These are phyloP conservation scores for Mesoligia furuncula DNA, from an alignment of 2,888 invertebrate genomes.

Conservation along the genomic window DNA sequence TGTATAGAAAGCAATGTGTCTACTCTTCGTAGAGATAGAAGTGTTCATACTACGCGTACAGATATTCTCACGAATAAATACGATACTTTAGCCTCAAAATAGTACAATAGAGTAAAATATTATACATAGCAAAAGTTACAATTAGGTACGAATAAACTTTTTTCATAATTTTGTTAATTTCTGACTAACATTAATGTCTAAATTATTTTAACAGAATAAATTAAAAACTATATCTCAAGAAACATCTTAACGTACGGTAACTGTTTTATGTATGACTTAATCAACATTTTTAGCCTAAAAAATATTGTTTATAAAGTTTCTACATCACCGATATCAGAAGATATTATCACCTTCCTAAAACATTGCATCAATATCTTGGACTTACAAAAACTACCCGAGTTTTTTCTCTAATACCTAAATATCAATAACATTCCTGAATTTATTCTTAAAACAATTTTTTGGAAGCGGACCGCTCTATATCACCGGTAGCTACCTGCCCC, in stretches of 20 bases:
- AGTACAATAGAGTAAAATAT: slow-evolving; percentile 35
- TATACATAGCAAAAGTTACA: slow-evolving; percentile 28
- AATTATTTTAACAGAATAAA: slow-evolving; percentile 5
- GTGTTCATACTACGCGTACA: no score
- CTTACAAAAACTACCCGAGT: slow-evolving; percentile 6
- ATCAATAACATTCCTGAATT: slow-evolving; percentile 7
- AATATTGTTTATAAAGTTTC: not conserved
- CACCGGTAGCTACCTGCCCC: slow-evolving; percentile 20
- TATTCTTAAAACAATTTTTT: slow-evolving; percentile 15
- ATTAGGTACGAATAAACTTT: slow-evolving; percentile 7
- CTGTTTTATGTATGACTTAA: slow-evolving; percentile 21
- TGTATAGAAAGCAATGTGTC: no score
- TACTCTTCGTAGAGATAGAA: no score
- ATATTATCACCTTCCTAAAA: not conserved
- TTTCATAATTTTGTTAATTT: slow-evolving; percentile 21
- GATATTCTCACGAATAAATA: slow-evolving; percentile 33
- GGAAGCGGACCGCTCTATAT: not conserved
- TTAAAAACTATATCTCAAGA: slow-evolving; percentile 5
- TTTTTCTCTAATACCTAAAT: slow-evolving; percentile 2
- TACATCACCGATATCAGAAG: not conserved
- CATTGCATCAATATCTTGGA: not conserved
- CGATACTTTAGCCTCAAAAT: slow-evolving; percentile 9
- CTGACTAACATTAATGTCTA: slow-evolving; percentile 5
- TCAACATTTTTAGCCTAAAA: not conserved
- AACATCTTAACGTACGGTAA: slow-evolving; percentile 8